Evolutionary conservation across 1,140 invertebrate genomes (phyloP), one percentile per base, ranked within the genome.

Genomic region (Cydia fagiglandana): DNA sequence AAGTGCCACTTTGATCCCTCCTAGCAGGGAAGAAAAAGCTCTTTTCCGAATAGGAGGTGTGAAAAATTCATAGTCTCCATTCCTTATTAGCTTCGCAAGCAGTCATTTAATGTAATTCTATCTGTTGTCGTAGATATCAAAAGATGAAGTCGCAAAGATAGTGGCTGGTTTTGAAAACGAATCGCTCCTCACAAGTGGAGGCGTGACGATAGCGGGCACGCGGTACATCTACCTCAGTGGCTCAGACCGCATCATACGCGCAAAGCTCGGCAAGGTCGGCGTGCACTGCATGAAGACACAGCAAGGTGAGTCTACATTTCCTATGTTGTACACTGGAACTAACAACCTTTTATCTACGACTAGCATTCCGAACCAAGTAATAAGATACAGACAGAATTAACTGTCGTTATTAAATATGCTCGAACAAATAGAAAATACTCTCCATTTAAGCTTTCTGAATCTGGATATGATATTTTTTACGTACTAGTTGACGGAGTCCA

Each of bases 271-370:
- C 88, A 97, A 97, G 94, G 96, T 97, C 88, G 97, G 97, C 84
- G 96, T 98, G 75, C 97, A 98, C 91, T 97, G 97, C 96, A 97
- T 98, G 96, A 98, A 98, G 94, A 98, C 97, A 93, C 95, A 95
- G 94, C 97, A 98, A 95, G 96, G 96, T 97, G 90, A 92, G 92
- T 76, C 64, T 56, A 45, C 13, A 30, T 12, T 64, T 7, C 53
- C n/a, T 17, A 76, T 41, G 10, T 9, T 41, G 7, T 9, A 41
- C 38, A 41, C 38, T 41, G 38, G 10, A 45, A 45, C 41, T 10
- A 45, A 45, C 45, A 13, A 41, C 12, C 12, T 15, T 47, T 47
- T n/a, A n/a, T 47, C 45, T 15, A 47, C 45, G 12, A 15, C 45
- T 13, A 12, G 3, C 13, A 13, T 47, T 15, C 13, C 45, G 12